Base-by-base conservation (phyloP, 2,113 vertebrate species). In the Empidonax traillii region DNA sequence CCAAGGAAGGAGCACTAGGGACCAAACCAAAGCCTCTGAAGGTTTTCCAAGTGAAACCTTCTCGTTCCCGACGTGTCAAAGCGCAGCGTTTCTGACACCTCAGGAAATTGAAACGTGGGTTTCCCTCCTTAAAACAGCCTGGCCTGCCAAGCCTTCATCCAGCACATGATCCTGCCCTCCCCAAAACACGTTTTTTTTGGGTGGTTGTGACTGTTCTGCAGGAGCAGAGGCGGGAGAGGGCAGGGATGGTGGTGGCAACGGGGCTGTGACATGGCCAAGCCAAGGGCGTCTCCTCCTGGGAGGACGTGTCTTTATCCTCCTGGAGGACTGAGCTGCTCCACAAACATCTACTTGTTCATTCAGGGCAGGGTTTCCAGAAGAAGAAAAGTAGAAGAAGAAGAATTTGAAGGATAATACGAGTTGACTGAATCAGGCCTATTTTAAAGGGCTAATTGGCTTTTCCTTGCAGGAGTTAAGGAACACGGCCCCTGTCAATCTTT, bases 41-140 rank as follows among this genome's bases (percentile, higher is more conserved):
- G 65, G 23, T 5, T 49, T 68, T 83, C 94, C 94, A 94, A 76
- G 51, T 1, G 16, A 95, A 95, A 87, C 71, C 31, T 82, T 94
- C 78, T 65, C 9, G 3, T 23, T 94, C 87, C 90, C 85, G 93
- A 85, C 21, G 11, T 21, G 74, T 85, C 78, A 79, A 84, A 91
- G 78, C 0, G 0, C 1, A 30, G 44, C 14, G 4, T 73, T 96
- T 94, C 12, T 85, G 62, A 80, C 85, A 96, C 71, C 78, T 93
- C 79, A 69, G 82, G 56, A 95, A 90, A 80, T 44, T 66, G 28
- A 76, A 83, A 66, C 28, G 21, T 41, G 2, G 18, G 44, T 84
- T 91, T 96, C 92, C 69, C 35, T 68, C 71, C 74, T 94, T 75
- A 82, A 85, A 93, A 23, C 2, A 2, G 20, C 17, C 8, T 19